Conservation (phyloP, 2,797 vertebrate genomes). For the Corythornis leucogaster region DNA sequence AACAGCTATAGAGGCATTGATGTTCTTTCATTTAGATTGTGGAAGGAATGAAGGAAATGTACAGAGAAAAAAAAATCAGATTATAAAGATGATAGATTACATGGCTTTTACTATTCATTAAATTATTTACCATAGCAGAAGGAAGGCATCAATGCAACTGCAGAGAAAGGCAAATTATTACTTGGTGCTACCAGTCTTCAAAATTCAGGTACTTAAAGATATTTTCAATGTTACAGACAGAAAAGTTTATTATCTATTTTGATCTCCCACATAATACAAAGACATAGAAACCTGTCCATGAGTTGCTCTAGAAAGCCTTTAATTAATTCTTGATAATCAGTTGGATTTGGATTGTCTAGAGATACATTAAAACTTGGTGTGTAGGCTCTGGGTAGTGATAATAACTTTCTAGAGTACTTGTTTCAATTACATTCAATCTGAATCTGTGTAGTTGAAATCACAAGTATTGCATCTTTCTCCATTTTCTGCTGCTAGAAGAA, state of each 20-base stretch:
- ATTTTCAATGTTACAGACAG: not conserved
- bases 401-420: not conserved
- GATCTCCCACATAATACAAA: not conserved
- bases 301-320: not conserved
- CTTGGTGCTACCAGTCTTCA: not conserved
- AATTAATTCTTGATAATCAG: not conserved
- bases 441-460: not conserved
- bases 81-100: not conserved
- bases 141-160: not conserved
- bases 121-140: not conserved
- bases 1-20: not conserved
- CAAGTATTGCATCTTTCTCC: not conserved
- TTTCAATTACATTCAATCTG: not conserved
- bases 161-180: not conserved
- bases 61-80: not conserved
- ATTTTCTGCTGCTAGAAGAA: not conserved
- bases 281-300: not conserved
- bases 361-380: not conserved
- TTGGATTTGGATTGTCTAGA: accelerated
- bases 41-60: not conserved
- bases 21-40: not conserved
- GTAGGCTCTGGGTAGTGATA: not conserved
- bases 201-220: not conserved
- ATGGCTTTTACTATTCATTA: not conserved
- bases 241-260: not conserved